phyloP scores from a whole-genome alignment of 2,888 invertebrate genomes.

The Drosophila austrosaltans region DNA sequence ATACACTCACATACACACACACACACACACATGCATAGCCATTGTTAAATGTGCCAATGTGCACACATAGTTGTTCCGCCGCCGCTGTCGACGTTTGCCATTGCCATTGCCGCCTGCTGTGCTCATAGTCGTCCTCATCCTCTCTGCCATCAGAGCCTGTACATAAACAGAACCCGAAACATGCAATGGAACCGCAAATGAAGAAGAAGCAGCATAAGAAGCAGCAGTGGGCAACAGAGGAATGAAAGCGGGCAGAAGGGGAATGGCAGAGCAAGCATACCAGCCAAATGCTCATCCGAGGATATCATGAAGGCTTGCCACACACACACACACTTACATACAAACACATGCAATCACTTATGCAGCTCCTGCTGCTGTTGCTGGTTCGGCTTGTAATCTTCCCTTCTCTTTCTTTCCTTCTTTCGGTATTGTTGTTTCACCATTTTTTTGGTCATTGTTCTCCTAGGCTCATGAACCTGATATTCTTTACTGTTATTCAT shows the following conservation, averaged over 20 bases:
- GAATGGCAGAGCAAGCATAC: slow-evolving; percentile 41
- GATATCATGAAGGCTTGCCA: slow-evolving; percentile 62
- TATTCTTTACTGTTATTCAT: slow-evolving; percentile 12
- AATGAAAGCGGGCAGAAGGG: slow-evolving; percentile 27
- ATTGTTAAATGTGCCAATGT: slow-evolving; percentile 78
- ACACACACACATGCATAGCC: slow-evolving; percentile 32
- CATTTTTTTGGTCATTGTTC: slow-evolving; percentile 22
- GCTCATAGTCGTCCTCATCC: slow-evolving; percentile 32
- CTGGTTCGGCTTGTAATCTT: slow-evolving; percentile 7
- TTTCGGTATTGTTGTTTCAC: not conserved
- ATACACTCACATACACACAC: slow-evolving; percentile 26
- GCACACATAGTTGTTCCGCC: slow-evolving; percentile 66
- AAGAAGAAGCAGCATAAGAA: slow-evolving; percentile 15
- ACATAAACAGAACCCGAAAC: slow-evolving; percentile 68
- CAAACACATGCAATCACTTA: slow-evolving; percentile 21
- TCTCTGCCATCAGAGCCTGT: slow-evolving; percentile 56
- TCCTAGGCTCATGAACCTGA: slow-evolving; percentile 17
- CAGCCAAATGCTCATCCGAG: slow-evolving; percentile 69
- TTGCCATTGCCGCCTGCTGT: slow-evolving; percentile 35
- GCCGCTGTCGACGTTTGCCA: slow-evolving; percentile 18
- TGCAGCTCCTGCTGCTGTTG: slow-evolving; percentile 12
- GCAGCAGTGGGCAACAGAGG: slow-evolving; percentile 19
- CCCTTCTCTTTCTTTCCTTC: slow-evolving; percentile 7
- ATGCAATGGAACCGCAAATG: slow-evolving; percentile 28
- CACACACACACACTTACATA: slow-evolving; percentile 40